Evolutionary conservation across 2,888 invertebrate species (phyloP), one percentile per base, ranked within the genome.

Genomic region (Nesidiocoris tenuis): DNA sequence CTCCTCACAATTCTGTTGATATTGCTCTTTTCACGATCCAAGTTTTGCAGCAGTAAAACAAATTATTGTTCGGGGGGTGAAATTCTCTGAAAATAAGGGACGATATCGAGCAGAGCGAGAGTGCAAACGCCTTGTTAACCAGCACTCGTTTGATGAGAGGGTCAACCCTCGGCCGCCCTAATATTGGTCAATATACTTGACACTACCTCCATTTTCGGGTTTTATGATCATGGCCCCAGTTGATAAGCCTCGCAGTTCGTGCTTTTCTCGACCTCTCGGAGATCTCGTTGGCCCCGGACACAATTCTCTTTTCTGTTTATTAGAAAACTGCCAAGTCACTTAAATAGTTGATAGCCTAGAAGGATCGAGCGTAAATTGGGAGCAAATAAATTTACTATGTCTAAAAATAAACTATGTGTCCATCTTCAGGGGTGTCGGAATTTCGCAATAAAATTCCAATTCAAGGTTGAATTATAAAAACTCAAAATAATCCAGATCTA

Each of bases 161-260:
- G 39, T n/a, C n/a, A n/a, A n/a, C n/a, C n/a, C n/a, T n/a, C 65
- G 65, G 65, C 39, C 65, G 65, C 39, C 65, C 65, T 39, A 65
- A 65, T 65, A 59, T 70, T 70, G 70, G 70, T 70, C 70, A 70
- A 70, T 70, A 70, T 70, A 57, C 59, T 70, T 54, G 70, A 24
- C 70, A 59, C 59, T 16, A 57, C 59, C 25, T 39, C 59, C 70
- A 70, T 59, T 70, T 59, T 25, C 16, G 57, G 70, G 70, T 70
- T 70, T 70, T 70, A 70, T 59, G 70, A 70, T 59, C 57, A 24
- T 59, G 59, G 57, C 59, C 21, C 17, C 19, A 70, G 70, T 70
- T 70, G 70, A 70, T 70, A 70, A 70, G 70, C 70, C 56, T 70
- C 24, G 59, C 5, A 59, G 70, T 70, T 70, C 70, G 70, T 70